Percentiles rank a stretch among this genome's conserved stretches.
Conservation (phyloP, 2,888 invertebrate genomes). For the Drosophila neonasuta region DNA sequence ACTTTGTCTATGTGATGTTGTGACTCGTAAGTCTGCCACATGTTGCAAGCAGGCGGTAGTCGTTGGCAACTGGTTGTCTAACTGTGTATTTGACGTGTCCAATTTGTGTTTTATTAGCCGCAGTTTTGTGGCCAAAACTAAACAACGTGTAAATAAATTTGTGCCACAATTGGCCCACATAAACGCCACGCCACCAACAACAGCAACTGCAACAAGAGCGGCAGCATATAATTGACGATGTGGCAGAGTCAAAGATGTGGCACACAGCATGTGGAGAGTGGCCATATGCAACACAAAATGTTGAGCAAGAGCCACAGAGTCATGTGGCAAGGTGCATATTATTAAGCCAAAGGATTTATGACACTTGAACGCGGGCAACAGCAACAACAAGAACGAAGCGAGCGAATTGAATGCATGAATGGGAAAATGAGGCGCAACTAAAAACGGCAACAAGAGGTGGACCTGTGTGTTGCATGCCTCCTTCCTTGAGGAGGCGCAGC, state of each 20-base stretch:
- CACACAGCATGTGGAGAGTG: slow-evolving; percentile 13
- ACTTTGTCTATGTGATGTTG: not conserved
- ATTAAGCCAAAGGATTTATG: slow-evolving; percentile 80
- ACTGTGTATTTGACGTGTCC: slow-evolving; percentile 20
- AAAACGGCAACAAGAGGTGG: slow-evolving; percentile 45
- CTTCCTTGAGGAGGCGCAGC: not conserved
- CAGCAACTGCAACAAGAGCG: slow-evolving; percentile 29
- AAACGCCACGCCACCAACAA: slow-evolving; percentile 39
- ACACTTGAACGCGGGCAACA: slow-evolving; percentile 72
- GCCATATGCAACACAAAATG: slow-evolving; percentile 22
- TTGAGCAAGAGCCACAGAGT: slow-evolving; percentile 14
- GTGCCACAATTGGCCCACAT: slow-evolving; percentile 49
- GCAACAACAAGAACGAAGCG: slow-evolving; percentile 22
- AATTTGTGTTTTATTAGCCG: slow-evolving; percentile 27
- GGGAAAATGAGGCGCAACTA: slow-evolving; percentile 76
- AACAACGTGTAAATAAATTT: slow-evolving; percentile 32
- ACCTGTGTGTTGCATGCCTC: slow-evolving; percentile 52
- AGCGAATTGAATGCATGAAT: slow-evolving; percentile 70
- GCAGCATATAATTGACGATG: slow-evolving; percentile 24
- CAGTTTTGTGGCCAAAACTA: slow-evolving; percentile 21
- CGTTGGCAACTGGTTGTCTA: slow-evolving; percentile 5
- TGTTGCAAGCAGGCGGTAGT: slow-evolving; percentile 4
- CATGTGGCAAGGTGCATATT: slow-evolving; percentile 79
- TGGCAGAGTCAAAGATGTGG: slow-evolving; percentile 9
- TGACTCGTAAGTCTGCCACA: not conserved